phyloP scores from a whole-genome alignment of 2,113 vertebrate genomes.

The Halichoeres trimaculatus region DNA sequence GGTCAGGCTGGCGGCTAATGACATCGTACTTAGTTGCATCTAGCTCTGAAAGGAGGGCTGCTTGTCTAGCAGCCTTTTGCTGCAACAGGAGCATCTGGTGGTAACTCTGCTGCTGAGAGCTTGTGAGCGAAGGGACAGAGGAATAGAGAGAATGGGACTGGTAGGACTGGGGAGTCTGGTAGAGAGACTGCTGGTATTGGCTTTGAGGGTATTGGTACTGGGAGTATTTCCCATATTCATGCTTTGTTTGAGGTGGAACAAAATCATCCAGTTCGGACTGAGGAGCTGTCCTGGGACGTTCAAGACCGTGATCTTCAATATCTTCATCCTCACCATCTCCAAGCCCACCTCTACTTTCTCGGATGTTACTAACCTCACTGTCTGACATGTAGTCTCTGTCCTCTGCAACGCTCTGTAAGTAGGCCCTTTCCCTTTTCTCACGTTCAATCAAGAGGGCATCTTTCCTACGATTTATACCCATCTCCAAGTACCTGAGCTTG shows the following conservation, averaged over 20 bases:
- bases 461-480: conserved; percentile 98
- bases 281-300: conserved; percentile 94
- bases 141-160: conserved; percentile 94
- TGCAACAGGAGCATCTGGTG: conserved; percentile 95
- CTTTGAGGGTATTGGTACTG: conserved; percentile 92
- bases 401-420: conserved; percentile 97
- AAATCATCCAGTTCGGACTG: conserved; percentile 94
- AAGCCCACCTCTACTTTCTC: conserved; percentile 88
- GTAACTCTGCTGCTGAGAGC: conserved; percentile 91
- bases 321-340: conserved; percentile 77
- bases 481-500: conserved; percentile 95
- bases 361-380: conserved; percentile 95
- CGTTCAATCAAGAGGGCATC: conserved; percentile 95
- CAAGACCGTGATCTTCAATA: conserved; percentile 86
- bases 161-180: conserved; percentile 91
- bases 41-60: conserved; percentile 88
- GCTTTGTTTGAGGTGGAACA: conserved; percentile 92
- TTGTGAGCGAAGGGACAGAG: conserved; percentile 90
- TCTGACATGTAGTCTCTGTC: conserved; percentile 99
- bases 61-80: conserved; percentile 91
- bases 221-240: conserved; percentile 93
- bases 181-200: conserved; percentile 92
- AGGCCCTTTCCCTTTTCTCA: conserved; percentile 96
- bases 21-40: conserved; percentile 97
- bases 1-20: conserved; percentile 92